Evolutionary conservation across 2,888 invertebrate species (phyloP).

Genomic region (Thera obeliscata): DNA sequence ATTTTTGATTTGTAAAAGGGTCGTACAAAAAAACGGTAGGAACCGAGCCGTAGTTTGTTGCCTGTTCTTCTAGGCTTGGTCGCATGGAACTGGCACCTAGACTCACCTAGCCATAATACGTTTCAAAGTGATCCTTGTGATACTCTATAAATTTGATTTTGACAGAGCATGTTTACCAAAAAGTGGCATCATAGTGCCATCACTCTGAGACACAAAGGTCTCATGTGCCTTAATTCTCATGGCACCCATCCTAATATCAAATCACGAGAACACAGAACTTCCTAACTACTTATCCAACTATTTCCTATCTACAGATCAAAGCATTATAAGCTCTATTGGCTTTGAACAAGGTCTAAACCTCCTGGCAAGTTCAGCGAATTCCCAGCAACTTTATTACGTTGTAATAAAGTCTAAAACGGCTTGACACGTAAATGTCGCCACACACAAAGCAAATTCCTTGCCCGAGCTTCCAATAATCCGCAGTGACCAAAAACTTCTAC

Average conservation of each 20-base stretch:
- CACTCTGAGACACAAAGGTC: no score
- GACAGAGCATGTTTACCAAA: no score
- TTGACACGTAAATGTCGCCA: slow-evolving; percentile 7
- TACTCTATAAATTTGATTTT: no score
- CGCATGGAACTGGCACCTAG: no score
- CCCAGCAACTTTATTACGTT: slow-evolving; percentile 10
- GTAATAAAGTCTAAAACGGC: slow-evolving; percentile 22
- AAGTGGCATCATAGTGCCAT: no score
- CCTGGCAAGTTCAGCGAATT: neutral
- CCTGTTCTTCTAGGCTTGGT: no score
- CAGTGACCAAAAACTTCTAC: slow-evolving; percentile 30
- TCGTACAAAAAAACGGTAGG: no score
- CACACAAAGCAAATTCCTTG: slow-evolving; percentile 26
- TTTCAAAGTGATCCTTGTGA: no score
- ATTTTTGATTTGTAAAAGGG: no score
- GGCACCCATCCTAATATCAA: neutral
- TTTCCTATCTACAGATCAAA: slow-evolving; percentile 2
- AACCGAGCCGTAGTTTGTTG: no score
- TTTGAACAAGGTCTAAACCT: slow-evolving; percentile 3
- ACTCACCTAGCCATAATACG: no score
- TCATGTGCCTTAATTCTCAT: no score
- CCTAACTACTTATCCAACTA: slow-evolving; percentile 9
- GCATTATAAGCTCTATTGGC: slow-evolving; percentile 7
- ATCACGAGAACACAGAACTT: slow-evolving; percentile 5
- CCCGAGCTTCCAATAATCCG: slow-evolving; percentile 26